A percentile compares a stretch with the other conserved stretches of the same genome.
Conservation (phyloP, 2,888 invertebrate genomes). For the Notodonta dromedarius region DNA sequence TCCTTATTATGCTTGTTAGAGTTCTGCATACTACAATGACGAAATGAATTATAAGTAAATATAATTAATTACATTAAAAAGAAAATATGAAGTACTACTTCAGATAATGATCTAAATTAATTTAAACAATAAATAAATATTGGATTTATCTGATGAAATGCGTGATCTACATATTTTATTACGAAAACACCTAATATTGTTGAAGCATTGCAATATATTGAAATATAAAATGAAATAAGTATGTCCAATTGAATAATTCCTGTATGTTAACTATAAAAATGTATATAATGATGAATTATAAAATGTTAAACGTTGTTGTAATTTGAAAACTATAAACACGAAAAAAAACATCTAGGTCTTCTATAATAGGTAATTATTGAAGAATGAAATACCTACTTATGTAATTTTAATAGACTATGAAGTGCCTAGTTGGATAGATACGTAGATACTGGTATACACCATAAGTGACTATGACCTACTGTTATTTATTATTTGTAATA, state of each 20-base stretch:
- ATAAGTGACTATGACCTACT: too few species aligned
- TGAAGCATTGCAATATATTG: too few species aligned
- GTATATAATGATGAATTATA: slow-evolving; percentile 14
- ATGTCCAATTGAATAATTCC: slow-evolving; percentile 14
- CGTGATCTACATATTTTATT: slow-evolving; percentile 17
- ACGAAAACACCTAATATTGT: not conserved
- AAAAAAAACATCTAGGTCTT: not conserved
- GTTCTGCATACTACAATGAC: not conserved
- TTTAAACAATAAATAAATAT: not conserved
- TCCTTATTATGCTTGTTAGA: not conserved
- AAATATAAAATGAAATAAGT: not conserved
- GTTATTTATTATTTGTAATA: too few species aligned
- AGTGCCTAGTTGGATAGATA: slow-evolving; percentile 64
- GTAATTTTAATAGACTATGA: slow-evolving; percentile 49
- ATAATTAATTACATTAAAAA: not conserved
- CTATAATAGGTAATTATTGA: not conserved
- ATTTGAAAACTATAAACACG: not conserved
- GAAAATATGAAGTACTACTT: not conserved
- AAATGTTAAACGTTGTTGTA: slow-evolving; percentile 19
- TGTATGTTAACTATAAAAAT: slow-evolving; percentile 28
- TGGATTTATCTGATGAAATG: slow-evolving; percentile 15
- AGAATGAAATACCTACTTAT: slow-evolving; percentile 11
- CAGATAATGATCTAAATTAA: not conserved
- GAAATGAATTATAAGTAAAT: not conserved
- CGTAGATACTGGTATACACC: slow-evolving; percentile 1